Conservation (phyloP, 2,113 vertebrate genomes). For the Sminthopsis crassicaudata region DNA sequence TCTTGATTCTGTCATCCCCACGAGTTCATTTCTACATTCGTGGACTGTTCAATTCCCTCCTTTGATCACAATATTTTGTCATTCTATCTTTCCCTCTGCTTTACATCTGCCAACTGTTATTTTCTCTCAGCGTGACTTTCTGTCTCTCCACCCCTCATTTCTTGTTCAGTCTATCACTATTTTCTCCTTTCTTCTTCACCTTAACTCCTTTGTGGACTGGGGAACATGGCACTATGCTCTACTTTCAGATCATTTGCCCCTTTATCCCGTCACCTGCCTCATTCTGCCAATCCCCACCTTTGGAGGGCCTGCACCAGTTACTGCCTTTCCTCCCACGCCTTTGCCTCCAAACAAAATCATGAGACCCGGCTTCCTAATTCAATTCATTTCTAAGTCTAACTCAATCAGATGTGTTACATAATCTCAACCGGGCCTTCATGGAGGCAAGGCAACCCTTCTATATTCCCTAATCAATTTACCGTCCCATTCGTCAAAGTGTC, state of each 20-base stretch:
- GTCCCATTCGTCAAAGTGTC: too few relatives aligned
- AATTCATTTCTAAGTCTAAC: too few relatives aligned
- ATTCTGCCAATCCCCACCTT: too few relatives aligned
- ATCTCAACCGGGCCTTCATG: too few relatives aligned
- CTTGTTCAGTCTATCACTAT: not conserved
- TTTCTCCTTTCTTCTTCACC: not conserved
- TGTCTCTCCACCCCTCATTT: not conserved
- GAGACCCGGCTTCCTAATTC: too few relatives aligned
- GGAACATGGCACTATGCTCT: not conserved
- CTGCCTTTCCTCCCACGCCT: too few relatives aligned
- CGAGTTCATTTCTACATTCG: not conserved
- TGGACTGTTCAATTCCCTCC: not conserved
- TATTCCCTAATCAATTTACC: too few relatives aligned
- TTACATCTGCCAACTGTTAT: not conserved
- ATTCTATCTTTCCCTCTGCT: not conserved
- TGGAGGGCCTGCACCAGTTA: too few relatives aligned
- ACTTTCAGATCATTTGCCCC: not conserved
- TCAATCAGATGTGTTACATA: too few relatives aligned
- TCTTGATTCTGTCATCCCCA: not conserved
- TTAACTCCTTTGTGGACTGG: not conserved
- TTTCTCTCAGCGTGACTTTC: not conserved
- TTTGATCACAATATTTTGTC: not conserved
- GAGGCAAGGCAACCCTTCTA: too few relatives aligned
- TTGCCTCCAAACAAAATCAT: too few relatives aligned
- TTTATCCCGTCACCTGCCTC: not conserved